phyloP scores from a whole-genome alignment of 2,888 invertebrate genomes.

The Phytoseiulus persimilis region DNA sequence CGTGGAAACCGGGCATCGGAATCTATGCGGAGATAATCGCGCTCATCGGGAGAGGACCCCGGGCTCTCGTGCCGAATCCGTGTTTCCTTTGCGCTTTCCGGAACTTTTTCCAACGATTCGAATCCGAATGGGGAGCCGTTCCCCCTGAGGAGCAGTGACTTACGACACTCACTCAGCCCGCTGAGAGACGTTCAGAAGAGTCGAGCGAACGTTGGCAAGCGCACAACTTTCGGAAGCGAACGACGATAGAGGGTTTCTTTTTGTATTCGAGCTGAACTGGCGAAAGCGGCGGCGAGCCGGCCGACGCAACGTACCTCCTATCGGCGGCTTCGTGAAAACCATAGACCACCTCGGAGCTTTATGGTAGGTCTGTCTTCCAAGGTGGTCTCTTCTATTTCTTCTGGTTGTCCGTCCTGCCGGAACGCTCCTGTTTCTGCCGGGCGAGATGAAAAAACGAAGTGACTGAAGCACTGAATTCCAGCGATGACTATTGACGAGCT shows the following conservation, averaged over 20 bases:
- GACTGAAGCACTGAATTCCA: background rate
- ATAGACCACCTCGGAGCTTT: background rate
- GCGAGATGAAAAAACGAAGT: background rate
- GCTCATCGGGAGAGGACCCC: no score
- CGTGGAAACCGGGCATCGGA: no score
- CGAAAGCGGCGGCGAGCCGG: background rate
- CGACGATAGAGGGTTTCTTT: background rate
- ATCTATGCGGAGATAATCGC: no score
- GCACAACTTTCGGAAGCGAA: background rate
- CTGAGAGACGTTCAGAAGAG: background rate
- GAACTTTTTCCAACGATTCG: no score
- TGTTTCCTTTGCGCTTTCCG: no score
- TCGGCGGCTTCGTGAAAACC: background rate
- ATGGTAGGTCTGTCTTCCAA: conserved; percentile 5
- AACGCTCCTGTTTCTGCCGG: background rate
- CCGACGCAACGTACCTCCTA: background rate
- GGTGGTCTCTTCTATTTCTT: background rate
- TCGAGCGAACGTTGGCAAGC: background rate
- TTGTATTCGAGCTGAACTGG: background rate
- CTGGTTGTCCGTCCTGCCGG: background rate
- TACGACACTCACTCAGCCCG: background rate
- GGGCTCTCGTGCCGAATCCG: no score
- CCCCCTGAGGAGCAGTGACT: background rate
- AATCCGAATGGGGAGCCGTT: no score
- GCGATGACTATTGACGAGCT: background rate